Evolutionary conservation across 2,113 vertebrate genomes (phyloP), one percentile per base, ranked within the genome.

Genomic region (Cercocebus atys): DNA sequence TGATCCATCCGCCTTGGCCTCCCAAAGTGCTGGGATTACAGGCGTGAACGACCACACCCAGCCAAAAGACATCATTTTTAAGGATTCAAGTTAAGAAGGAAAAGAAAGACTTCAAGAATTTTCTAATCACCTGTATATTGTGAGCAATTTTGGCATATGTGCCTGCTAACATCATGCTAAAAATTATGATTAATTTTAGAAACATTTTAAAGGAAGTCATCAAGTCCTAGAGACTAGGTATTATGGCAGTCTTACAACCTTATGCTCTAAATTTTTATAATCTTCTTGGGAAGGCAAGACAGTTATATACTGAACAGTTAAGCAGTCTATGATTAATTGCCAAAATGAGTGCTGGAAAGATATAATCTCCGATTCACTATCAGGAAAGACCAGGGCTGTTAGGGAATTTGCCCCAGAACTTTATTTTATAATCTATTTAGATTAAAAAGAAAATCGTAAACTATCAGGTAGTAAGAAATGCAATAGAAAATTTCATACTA

Each of bases 161-260:
- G 22, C n/a, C n/a, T 70, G 6, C 61, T 93, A 88, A 87, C 40
- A 35, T 5, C 22, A 52, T 85, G 3, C 18, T 82, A 88, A 66
- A 72, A 84, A 55, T 43, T 92, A 55, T 35, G 55, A 73, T 50
- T 94, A 94, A 89, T 79, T 94, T 92, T 94, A 95, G 55, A 45
- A 52, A 75, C 18, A 40, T 90, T 84, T 80, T 73, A 50, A 73
- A 81, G 61, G 87, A 93, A 95, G 38, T 35, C 57, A 91, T 52
- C 79, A 92, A 86, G 66, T 76, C 50, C 38, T 70, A 86, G 59
- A 89, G 5, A 52, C 57, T 86, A 9, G 57, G 22, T 68, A 79
- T 59, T 57, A 90, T 50, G 45, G 43, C 30, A 96, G 22, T 45
- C 52, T 43, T 85, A 89, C 43, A 92, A 81, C 30, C 8, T n/a